These are phyloP conservation scores for Speoplatyrhinus poulsoni DNA, from an alignment of 2,113 vertebrate genomes.

Conservation along the genomic window DNA sequence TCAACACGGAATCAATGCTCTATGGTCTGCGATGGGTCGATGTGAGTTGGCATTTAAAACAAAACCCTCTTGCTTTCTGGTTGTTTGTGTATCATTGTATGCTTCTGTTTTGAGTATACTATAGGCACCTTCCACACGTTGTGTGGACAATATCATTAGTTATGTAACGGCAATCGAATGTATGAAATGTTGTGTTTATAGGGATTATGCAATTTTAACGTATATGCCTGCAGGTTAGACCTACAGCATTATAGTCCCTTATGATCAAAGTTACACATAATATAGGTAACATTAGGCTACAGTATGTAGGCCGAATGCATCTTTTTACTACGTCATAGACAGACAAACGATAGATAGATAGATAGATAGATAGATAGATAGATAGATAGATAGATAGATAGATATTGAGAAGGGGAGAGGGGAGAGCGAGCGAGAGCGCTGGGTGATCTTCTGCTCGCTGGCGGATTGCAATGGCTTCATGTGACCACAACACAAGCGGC, in stretches of 20 bases:
- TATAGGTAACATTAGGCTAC: too few species aligned
- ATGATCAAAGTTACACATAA: too few species aligned
- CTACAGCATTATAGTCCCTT: too few species aligned
- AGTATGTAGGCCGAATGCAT: too few species aligned
- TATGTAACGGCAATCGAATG: too few species aligned
- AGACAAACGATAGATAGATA: too few species aligned
- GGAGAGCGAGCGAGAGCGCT: conserved; percentile 36
- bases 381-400: conserved; percentile 3
- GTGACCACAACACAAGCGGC: conserved; percentile 81
- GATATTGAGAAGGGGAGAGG: background rate
- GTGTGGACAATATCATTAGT: too few species aligned
- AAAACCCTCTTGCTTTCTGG: conserved; percentile 32
- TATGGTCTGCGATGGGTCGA: conserved; percentile 52
- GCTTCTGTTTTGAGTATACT: conserved; percentile 12
- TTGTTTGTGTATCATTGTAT: conserved; percentile 37
- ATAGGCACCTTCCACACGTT: background rate
- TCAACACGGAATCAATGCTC: conserved; percentile 36
- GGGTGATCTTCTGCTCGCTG: conserved; percentile 53
- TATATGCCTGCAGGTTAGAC: too few species aligned
- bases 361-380: background rate
- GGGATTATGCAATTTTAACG: too few species aligned
- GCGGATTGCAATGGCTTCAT: conserved; percentile 76
- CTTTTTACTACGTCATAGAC: too few species aligned
- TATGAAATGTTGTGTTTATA: too few species aligned
- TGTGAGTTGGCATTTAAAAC: conserved; percentile 67